Evolutionary conservation across 2,797 vertebrate species (phyloP), one percentile per base, ranked within the genome.

Genomic region (Lutjanus argentimaculatus): DNA sequence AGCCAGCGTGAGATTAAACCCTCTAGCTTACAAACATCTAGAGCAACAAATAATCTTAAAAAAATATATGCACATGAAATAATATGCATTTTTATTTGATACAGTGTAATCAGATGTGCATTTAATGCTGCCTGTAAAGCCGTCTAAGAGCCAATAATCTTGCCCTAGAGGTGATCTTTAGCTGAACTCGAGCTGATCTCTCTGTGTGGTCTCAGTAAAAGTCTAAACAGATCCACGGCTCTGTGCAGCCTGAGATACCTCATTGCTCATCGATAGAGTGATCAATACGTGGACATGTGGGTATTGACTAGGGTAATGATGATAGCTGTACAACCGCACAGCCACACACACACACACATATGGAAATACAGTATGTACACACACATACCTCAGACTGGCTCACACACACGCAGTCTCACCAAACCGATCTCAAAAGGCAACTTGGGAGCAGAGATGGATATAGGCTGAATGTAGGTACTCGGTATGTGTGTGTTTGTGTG

Each of bases 271-370:
- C 93, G 85, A 96, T 95, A 90, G 65, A 58, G 68, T 92, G 93
- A 95, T 96, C 95, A 94, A 96, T 96, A 95, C 84, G 80, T 90
- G 90, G 93, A 95, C 94, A 94, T 94, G 94, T 93, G 93, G 93
- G 91, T 95, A 95, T 96, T 91, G 95, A 96, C 94, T 91, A 91
- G 85, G 75, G 92, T 96, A 95, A 96, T 95, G 94, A 95, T 95
- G 94, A 95, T 93, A 95, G 94, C 89, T 92, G 87, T 86, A 88
- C 92, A 91, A 88, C 90, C 80, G 1, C 84, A 87, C 77, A 17
- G 40, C 43, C 83, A 70, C 71, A 79, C 83, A 66, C 82, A 59
- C 83, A 61, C 69, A 75, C 51, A 81, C 42, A 57, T 59, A 86
- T 78, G 78, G 66, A 88, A 84, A 86, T 82, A 70, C 83, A 82